A percentile compares a stretch with the other conserved stretches of the same genome.
These are phyloP conservation scores for Apodemia mormo DNA, from an alignment of 2,888 invertebrate species.

Conservation along the genomic window DNA sequence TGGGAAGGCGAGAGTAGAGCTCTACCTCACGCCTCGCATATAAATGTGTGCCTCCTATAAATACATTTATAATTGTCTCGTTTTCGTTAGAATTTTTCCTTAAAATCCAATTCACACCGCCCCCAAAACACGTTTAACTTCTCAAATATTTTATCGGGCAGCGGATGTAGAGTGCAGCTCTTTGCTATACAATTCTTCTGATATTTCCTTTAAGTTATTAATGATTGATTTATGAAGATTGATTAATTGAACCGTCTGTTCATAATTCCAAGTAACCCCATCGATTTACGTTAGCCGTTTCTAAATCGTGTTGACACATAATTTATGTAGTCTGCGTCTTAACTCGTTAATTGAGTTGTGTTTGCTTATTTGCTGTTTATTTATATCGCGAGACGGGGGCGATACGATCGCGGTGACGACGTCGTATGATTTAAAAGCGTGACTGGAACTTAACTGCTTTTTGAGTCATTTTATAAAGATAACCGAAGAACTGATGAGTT, in stretches of 20 bases:
- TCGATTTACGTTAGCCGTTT: constrained; percentile 21
- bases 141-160: not conserved
- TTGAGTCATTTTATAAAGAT: constrained; percentile 17
- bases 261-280: constrained; percentile 29
- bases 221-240: constrained; percentile 17
- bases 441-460: too few species aligned
- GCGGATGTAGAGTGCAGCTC: not conserved
- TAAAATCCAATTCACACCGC: too few species aligned
- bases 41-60: too few species aligned
- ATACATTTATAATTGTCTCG: too few species aligned
- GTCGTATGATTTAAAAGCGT: not conserved
- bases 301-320: constrained; percentile 42
- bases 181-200: not conserved
- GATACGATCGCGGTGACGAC: constrained; percentile 21
- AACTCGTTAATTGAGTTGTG: constrained; percentile 44
- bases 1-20: too few species aligned
- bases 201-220: not conserved
- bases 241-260: constrained; percentile 19
- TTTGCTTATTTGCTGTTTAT: constrained; percentile 28
- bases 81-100: too few species aligned
- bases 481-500: too few species aligned
- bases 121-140: too few species aligned
- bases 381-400: constrained; percentile 24
- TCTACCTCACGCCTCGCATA: too few species aligned
- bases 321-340: constrained; percentile 40